A percentile compares a stretch with the other conserved stretches of the same genome.
Conservation (phyloP, 2,888 invertebrate genomes). For the Eurois occulta region DNA sequence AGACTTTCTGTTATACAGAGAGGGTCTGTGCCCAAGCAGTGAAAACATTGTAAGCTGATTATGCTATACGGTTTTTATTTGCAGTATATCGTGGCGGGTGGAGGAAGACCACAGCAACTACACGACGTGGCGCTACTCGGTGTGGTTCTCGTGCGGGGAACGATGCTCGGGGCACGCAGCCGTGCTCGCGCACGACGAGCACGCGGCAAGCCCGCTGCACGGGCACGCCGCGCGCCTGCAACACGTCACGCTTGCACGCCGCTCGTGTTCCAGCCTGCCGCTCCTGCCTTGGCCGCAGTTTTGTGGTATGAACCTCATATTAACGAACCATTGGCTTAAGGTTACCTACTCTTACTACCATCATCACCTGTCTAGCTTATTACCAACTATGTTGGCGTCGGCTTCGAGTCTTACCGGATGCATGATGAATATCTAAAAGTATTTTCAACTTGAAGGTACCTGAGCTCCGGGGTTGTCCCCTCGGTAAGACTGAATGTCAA, state of each 20-base stretch:
- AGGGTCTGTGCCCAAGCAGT: background rate
- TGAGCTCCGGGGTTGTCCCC: too few relatives aligned
- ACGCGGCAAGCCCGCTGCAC: slow-evolving; percentile 48
- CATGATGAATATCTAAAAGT: background rate
- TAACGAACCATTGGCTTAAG: background rate
- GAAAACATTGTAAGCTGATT: background rate
- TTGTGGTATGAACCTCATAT: slow-evolving; percentile 68
- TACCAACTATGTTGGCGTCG: background rate
- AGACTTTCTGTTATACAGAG: background rate
- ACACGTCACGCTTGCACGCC: slow-evolving; percentile 63
- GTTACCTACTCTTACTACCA: background rate
- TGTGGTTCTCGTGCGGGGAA: slow-evolving; percentile 75
- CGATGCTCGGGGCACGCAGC: slow-evolving; percentile 73
- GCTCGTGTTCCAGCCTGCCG: slow-evolving; percentile 68
- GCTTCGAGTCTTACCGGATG: background rate
- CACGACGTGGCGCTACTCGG: slow-evolving; percentile 77
- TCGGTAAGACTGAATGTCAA: too few relatives aligned
- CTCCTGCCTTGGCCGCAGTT: slow-evolving; percentile 73
- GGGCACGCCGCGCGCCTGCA: slow-evolving; percentile 60
- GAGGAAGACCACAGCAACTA: slow-evolving; percentile 77
- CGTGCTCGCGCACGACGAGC: slow-evolving; percentile 64
- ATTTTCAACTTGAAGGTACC: background rate
- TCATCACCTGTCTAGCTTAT: background rate
- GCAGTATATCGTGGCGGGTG: slow-evolving; percentile 65
- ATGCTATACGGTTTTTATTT: background rate